Conservation (phyloP, 2,888 invertebrate species). For the Drosophila longiperda region DNA sequence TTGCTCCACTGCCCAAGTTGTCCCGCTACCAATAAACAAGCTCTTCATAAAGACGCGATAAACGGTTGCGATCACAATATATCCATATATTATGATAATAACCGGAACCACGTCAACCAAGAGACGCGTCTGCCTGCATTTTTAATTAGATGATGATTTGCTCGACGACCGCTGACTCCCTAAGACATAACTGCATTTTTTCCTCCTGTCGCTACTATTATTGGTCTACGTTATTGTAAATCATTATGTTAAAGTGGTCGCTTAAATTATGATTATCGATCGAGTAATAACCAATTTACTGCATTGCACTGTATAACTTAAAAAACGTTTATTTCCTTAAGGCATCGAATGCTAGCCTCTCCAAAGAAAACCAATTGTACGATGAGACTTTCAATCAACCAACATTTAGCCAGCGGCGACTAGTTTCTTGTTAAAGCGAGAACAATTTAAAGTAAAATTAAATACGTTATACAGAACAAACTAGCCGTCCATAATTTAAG, state of each 20-base stretch:
- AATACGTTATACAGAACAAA: conserved; percentile 18
- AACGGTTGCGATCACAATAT: conserved; percentile 20
- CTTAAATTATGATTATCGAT: conserved; percentile 21
- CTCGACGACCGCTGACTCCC: conserved; percentile 28
- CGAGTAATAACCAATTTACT: conserved; percentile 27
- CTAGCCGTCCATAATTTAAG: background rate
- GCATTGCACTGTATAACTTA: conserved; percentile 10
- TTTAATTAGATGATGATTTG: conserved; percentile 13
- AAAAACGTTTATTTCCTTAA: conserved; percentile 17
- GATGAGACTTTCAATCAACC: conserved; percentile 34
- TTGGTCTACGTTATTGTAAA: conserved; percentile 38
- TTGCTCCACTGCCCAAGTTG: conserved; percentile 72
- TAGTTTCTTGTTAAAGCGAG: conserved; percentile 43
- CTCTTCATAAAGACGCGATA: conserved; percentile 24
- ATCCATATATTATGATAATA: conserved; percentile 1
- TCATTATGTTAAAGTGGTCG: conserved; percentile 38
- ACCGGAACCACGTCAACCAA: conserved; percentile 36
- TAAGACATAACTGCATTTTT: conserved; percentile 70
- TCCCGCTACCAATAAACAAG: conserved; percentile 68
- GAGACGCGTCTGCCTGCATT: conserved; percentile 54
- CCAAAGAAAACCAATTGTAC: conserved; percentile 39
- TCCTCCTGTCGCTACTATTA: conserved; percentile 34
- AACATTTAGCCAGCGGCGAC: conserved; percentile 13
- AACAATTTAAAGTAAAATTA: conserved; percentile 18
- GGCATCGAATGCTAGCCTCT: conserved; percentile 44